A percentile compares a stretch with the other conserved stretches of the same genome.
phyloP scores from a whole-genome alignment of 2,797 vertebrate species.

The Thalassophryne amazonica region DNA sequence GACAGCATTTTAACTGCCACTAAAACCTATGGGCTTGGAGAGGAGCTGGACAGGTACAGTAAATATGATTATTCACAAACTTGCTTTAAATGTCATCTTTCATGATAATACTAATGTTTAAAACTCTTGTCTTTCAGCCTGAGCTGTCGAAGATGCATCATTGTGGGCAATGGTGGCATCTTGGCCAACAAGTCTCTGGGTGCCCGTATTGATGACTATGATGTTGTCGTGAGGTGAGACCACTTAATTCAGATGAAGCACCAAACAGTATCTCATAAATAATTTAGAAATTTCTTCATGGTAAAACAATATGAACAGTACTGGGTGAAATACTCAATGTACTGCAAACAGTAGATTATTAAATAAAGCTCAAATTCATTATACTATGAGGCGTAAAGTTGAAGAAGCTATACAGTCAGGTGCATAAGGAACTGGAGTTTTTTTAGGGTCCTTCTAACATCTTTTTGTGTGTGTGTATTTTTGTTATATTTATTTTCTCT shows the following conservation, averaged over 20 bases:
- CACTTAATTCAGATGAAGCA: neutral
- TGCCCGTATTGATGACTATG: slow-evolving; percentile 90
- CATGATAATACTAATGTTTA: slow-evolving; percentile 5
- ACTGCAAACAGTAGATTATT: too few relatives aligned
- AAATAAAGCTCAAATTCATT: too few relatives aligned
- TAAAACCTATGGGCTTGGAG: slow-evolving; percentile 64
- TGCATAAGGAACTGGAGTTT: too few relatives aligned
- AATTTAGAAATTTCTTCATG: too few relatives aligned
- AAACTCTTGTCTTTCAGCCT: slow-evolving; percentile 69
- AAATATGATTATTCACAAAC: neutral
- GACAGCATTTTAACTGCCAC: slow-evolving; percentile 70
- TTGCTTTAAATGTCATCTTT: neutral
- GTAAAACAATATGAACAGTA: neutral
- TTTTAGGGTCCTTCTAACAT: too few relatives aligned
- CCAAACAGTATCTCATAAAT: neutral
- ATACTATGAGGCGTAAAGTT: too few relatives aligned
- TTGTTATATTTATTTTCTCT: too few relatives aligned
- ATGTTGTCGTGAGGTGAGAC: slow-evolving; percentile 93
- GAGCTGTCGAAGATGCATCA: slow-evolving; percentile 91
- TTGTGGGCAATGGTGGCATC: slow-evolving; percentile 95
- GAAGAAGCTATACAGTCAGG: too few relatives aligned
- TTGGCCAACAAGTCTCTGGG: slow-evolving; percentile 95
- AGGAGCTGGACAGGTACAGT: slow-evolving; percentile 73
- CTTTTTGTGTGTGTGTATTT: too few relatives aligned
- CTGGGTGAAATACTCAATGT: neutral